A percentile compares a stretch with the other conserved stretches of the same genome.
phyloP scores from a whole-genome alignment of 2,113 vertebrate genomes.

The Xenopus borealis region DNA sequence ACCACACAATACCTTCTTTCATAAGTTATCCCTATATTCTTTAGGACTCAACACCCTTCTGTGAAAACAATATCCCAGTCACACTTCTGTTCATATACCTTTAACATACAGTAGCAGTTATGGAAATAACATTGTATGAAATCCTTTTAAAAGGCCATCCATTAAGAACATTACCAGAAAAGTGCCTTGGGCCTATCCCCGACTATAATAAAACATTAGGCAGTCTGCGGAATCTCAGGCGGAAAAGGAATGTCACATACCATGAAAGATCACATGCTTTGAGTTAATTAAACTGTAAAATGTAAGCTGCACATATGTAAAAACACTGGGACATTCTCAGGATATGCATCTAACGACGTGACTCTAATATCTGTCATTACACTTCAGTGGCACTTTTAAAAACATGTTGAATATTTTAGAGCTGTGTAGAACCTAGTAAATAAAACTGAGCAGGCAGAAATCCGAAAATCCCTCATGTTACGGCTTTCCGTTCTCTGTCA shows the following conservation, averaged over 20 bases:
- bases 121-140: constrained; percentile 51
- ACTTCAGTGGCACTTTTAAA: constrained; percentile 7
- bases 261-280: constrained; percentile 5
- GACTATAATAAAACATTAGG: background rate
- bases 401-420: constrained; percentile 1
- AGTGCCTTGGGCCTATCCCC: constrained; percentile 53
- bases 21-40: too few species aligned
- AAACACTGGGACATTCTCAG: constrained; percentile 12
- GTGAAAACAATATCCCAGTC: too few species aligned
- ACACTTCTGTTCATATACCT: constrained; percentile 1
- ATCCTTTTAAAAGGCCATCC: constrained; percentile 55
- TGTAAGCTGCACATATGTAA: constrained; percentile 10
- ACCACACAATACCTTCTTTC: too few species aligned
- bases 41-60: too few species aligned
- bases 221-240: background rate
- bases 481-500: too few species aligned
- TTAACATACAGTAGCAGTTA: constrained; percentile 41
- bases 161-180: constrained; percentile 60
- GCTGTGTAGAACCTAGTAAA: background rate
- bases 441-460: background rate
- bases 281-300: constrained; percentile 19
- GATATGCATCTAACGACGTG: constrained; percentile 10
- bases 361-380: constrained; percentile 11
- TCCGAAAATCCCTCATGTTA: background rate
- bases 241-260: constrained; percentile 7